A percentile compares a stretch with the other conserved stretches of the same genome.
Conservation (phyloP, 2,113 vertebrate species). For the Potamarius usumacintae region DNA sequence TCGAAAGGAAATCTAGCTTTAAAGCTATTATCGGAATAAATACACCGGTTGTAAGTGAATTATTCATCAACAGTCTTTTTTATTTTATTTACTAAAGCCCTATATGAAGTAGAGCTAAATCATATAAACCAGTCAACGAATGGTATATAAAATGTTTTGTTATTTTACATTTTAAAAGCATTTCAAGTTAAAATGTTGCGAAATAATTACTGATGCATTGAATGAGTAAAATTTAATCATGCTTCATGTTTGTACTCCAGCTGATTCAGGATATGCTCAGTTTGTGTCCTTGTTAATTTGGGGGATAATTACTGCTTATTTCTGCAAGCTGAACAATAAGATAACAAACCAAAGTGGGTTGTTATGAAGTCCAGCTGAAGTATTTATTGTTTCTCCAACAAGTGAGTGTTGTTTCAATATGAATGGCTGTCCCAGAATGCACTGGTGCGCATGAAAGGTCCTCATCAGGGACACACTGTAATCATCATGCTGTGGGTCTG, state of each 20-base stretch:
- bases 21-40: background rate
- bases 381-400: constrained; percentile 43
- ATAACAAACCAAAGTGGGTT: background rate
- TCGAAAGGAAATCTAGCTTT: too few species aligned
- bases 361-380: background rate
- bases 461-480: constrained; percentile 11
- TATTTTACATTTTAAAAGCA: background rate
- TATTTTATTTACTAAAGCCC: background rate
- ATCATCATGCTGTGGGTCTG: constrained; percentile 29
- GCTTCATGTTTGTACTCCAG: background rate
- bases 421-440: constrained; percentile 48
- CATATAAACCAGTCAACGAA: background rate
- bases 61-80: background rate
- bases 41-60: background rate
- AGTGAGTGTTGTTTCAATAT: constrained; percentile 47
- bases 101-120: background rate
- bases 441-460: constrained; percentile 31
- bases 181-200: background rate
- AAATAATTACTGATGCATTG: background rate
- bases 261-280: background rate
- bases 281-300: background rate
- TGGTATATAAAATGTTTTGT: background rate
- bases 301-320: background rate
- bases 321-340: background rate
- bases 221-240: background rate